phyloP scores from a whole-genome alignment of 2,888 invertebrate genomes.

The Bursaphelenchus okinawaensis region DNA sequence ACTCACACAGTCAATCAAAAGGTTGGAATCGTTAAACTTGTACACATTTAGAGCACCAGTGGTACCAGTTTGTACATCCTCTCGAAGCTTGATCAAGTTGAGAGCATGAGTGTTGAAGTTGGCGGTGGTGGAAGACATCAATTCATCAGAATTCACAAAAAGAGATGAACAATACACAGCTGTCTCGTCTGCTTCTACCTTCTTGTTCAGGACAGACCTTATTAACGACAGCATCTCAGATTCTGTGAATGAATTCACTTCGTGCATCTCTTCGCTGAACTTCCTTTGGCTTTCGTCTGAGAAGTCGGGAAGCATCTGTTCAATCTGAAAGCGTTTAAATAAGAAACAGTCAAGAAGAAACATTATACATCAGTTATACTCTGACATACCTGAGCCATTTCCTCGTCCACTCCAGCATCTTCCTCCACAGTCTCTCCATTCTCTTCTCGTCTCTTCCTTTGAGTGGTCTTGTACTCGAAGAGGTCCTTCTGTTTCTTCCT shows the following conservation, averaged over 20 bases:
- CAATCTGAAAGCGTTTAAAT: too few species aligned
- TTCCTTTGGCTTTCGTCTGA: not conserved
- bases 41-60: slow-evolving; percentile 28
- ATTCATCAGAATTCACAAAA: not conserved
- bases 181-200: not conserved
- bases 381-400: slow-evolving; percentile 18
- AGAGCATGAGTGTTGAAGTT: not conserved
- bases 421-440: slow-evolving; percentile 7
- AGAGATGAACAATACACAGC: not conserved
- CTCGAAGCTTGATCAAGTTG: not conserved
- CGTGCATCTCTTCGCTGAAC: not conserved
- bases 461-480: slow-evolving; percentile 42
- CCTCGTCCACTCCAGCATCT: slow-evolving; percentile 17
- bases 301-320: slow-evolving; percentile 12
- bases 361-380: not conserved
- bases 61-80: not conserved
- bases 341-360: too few species aligned
- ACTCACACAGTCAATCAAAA: slow-evolving; percentile 20
- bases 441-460: not conserved
- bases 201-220: not conserved
- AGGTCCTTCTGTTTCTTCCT: slow-evolving; percentile 37
- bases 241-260: not conserved
- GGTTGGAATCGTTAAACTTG: slow-evolving; percentile 19
- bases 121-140: not conserved
- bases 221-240: not conserved